A percentile compares a stretch with the other conserved stretches of the same genome.
Evolutionary conservation across 2,797 vertebrate species (phyloP).

Genomic region (Phalanger gymnotis): DNA sequence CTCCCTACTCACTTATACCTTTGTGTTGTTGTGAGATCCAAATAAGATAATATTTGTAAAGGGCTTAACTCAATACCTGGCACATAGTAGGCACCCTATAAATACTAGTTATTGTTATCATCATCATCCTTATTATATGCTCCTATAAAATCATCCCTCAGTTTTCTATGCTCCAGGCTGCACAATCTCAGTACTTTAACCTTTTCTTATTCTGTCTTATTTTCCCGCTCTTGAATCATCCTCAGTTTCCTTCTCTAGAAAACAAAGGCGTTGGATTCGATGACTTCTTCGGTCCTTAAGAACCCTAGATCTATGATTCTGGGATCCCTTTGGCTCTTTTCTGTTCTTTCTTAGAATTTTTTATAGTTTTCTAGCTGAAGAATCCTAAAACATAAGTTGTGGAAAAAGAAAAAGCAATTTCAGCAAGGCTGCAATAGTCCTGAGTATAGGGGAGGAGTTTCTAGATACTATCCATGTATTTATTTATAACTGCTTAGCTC

Average conservation of each 20-base stretch:
- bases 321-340: conserved; percentile 5
- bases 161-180: background rate
- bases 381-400: background rate
- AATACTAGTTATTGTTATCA: background rate
- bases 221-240: background rate
- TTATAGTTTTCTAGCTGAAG: background rate
- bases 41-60: background rate
- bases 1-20: background rate
- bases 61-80: background rate
- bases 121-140: background rate
- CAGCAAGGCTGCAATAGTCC: background rate
- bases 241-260: background rate
- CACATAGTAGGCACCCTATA: background rate
- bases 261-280: background rate
- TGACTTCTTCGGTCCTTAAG: background rate
- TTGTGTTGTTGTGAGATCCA: background rate
- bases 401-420: background rate
- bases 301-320: background rate
- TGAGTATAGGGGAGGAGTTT: conserved; percentile 22
- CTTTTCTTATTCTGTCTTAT: background rate
- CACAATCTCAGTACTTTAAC: too few species aligned
- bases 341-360: background rate
- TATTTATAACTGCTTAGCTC: conserved; percentile 10
- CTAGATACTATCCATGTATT: background rate
- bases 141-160: background rate